Conservation (phyloP, 2,113 vertebrate species). For the Petaurus breviceps region DNA sequence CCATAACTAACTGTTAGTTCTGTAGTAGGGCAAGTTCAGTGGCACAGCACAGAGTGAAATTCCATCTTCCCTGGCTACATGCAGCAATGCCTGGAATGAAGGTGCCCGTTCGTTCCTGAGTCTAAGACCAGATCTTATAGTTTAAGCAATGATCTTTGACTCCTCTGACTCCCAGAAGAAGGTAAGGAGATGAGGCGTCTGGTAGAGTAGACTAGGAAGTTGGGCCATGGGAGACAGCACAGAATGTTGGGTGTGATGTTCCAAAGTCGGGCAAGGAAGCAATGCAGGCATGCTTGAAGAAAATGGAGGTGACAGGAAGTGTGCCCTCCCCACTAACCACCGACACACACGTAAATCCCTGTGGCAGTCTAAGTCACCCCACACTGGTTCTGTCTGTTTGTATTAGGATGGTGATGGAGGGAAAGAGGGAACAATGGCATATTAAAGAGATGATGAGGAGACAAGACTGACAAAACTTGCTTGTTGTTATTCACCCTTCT, state of each 20-base stretch:
- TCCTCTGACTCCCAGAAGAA: background rate
- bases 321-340: background rate
- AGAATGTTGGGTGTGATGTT: background rate
- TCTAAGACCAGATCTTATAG: background rate
- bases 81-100: background rate
- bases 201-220: background rate
- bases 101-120: background rate
- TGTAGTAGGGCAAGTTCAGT: background rate
- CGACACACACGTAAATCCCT: background rate
- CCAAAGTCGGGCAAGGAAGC: background rate
- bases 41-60: background rate
- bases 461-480: background rate
- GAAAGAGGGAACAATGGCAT: background rate
- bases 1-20: background rate
- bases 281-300: background rate
- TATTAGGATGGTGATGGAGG: background rate
- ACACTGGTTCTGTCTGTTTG: background rate
- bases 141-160: background rate
- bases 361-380: background rate
- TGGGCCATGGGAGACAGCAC: background rate
- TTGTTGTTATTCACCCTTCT: too few relatives aligned
- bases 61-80: background rate
- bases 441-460: background rate
- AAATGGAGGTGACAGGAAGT: background rate
- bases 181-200: background rate